These are phyloP conservation scores for Atta colombica DNA, from an alignment of 1,140 invertebrate species.

Conservation along the genomic window DNA sequence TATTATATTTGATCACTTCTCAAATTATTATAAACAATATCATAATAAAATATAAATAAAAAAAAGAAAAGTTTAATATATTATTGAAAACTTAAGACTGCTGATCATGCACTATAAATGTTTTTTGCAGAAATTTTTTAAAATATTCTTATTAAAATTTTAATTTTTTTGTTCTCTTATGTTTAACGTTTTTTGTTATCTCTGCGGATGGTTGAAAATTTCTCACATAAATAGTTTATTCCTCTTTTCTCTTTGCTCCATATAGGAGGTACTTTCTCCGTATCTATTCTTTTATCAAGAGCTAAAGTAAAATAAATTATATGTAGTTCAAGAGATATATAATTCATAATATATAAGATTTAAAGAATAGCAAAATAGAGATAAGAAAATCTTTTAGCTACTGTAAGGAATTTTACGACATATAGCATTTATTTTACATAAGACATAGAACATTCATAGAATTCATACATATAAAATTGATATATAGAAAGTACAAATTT, in stretches of 20 bases:
- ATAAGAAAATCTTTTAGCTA: neutral
- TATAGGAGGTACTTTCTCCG: neutral
- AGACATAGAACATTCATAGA: neutral
- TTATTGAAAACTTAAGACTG: neutral
- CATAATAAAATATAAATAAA: neutral
- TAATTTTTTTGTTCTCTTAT: neutral
- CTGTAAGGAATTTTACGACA: neutral
- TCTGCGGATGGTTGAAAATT: conserved; percentile 1
- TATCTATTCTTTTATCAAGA: conserved; percentile 1
- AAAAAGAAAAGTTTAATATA: neutral
- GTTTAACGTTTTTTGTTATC: neutral
- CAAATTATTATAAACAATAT: neutral
- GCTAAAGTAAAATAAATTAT: conserved; percentile 5
- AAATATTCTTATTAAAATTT: neutral
- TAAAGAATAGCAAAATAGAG: conserved; percentile 9
- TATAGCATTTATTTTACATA: neutral
- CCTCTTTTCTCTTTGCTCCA: neutral
- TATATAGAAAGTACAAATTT: neutral
- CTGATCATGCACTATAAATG: neutral
- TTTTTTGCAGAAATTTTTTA: neutral
- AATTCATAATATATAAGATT: neutral
- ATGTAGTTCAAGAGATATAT: neutral
- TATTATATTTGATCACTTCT: too few species aligned
- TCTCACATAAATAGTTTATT: neutral
- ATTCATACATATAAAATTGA: too few species aligned